phyloP scores from a whole-genome alignment of 1,140 invertebrate genomes.

The Drosophila lowei region DNA sequence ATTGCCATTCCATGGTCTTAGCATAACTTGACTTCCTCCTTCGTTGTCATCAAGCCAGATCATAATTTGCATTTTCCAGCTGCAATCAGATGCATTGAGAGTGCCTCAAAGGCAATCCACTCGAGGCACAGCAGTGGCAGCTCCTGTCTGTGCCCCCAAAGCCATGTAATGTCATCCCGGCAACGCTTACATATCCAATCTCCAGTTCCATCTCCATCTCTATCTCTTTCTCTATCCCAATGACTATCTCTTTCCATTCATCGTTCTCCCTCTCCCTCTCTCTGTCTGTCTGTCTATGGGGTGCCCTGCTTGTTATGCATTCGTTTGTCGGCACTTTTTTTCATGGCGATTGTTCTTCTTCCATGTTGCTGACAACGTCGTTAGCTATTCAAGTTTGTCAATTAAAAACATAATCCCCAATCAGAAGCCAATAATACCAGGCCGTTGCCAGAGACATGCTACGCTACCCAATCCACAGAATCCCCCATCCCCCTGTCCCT shows the following conservation, averaged over 20 bases:
- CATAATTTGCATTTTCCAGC: slow-evolving; percentile 26
- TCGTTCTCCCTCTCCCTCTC: neutral
- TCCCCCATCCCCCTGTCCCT: neutral
- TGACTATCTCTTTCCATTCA: too few species aligned
- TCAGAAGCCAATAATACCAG: slow-evolving; percentile 79
- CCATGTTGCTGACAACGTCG: slow-evolving; percentile 74
- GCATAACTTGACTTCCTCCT: too few species aligned
- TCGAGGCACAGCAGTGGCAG: slow-evolving; percentile 3
- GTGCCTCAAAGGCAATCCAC: slow-evolving; percentile 32
- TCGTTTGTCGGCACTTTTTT: slow-evolving; percentile 80
- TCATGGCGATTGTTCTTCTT: slow-evolving; percentile 57
- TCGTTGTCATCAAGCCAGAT: slow-evolving; percentile 13
- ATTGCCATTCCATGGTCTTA: neutral
- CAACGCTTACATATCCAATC: slow-evolving; percentile 34
- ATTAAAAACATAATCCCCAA: slow-evolving; percentile 81
- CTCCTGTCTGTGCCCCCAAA: neutral
- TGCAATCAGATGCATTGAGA: slow-evolving; percentile 30
- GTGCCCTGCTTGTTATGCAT: slow-evolving; percentile 70
- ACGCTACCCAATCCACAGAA: neutral
- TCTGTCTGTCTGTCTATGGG: neutral
- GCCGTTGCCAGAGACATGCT: slow-evolving; percentile 38
- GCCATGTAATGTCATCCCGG: slow-evolving; percentile 20
- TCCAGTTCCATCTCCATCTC: slow-evolving; percentile 10
- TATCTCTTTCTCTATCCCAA: too few species aligned
- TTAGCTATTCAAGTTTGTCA: slow-evolving; percentile 81